A percentile compares a stretch with the other conserved stretches of the same genome.
phyloP scores from a whole-genome alignment of 1,140 invertebrate species.

The Euborellia annulipes region DNA sequence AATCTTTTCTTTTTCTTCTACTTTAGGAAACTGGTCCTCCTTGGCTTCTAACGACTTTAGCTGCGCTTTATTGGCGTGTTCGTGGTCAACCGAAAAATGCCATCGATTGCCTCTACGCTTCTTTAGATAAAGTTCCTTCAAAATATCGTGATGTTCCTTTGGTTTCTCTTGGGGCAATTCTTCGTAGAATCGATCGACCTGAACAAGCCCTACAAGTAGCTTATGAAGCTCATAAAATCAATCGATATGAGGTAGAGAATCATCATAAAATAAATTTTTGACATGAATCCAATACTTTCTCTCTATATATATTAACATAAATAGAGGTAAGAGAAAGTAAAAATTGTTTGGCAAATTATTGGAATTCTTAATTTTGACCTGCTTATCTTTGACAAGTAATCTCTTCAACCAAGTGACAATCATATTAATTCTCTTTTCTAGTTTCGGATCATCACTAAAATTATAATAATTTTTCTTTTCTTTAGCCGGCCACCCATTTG shows the following conservation, averaged over 20 bases:
- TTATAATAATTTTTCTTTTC: conserved; percentile 12
- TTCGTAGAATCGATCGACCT: conserved; percentile 43
- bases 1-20: conserved; percentile 11
- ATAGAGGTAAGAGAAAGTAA: too few species aligned
- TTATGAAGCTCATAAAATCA: conserved; percentile 37
- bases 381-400: too few species aligned
- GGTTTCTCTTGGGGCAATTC: conserved; percentile 42
- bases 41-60: conserved; percentile 44
- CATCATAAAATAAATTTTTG: not conserved
- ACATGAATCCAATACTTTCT: too few species aligned
- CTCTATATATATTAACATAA: too few species aligned
- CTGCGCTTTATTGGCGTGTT: conserved; percentile 51
- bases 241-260: conserved; percentile 40
- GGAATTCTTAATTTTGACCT: too few species aligned
- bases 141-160: conserved; percentile 39
- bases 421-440: conserved; percentile 13
- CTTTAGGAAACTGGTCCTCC: conserved; percentile 44
- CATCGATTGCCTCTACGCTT: conserved; percentile 42
- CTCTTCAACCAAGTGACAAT: too few species aligned
- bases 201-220: conserved; percentile 40
- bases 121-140: conserved; percentile 32
- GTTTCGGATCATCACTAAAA: conserved; percentile 5
- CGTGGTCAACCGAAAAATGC: conserved; percentile 41
- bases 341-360: too few species aligned
- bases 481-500: conserved; percentile 52